Evolutionary conservation across 2,113 vertebrate genomes (phyloP).

Genomic region (Gallinago jamesoni): DNA sequence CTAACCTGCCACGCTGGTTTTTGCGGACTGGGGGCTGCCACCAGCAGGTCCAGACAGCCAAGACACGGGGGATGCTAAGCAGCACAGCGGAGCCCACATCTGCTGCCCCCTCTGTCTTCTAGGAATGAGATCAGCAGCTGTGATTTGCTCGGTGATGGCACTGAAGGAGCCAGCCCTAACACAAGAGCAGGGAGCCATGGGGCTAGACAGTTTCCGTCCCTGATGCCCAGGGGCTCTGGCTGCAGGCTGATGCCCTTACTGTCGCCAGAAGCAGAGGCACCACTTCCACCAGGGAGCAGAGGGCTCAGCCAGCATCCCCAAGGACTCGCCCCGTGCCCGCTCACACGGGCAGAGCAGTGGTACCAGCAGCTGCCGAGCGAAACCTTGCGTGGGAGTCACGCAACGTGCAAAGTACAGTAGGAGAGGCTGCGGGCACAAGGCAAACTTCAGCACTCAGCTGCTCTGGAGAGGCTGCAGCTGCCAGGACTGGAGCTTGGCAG

Average conservation of each 20-base stretch:
- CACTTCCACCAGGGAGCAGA: background rate
- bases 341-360: background rate
- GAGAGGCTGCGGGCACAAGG: background rate
- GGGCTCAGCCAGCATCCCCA: background rate
- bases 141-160: background rate
- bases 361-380: background rate
- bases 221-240: background rate
- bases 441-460: background rate
- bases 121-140: background rate
- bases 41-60: background rate
- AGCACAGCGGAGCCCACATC: background rate
- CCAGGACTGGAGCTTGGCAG: background rate
- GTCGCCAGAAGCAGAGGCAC: background rate
- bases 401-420: background rate
- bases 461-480: background rate
- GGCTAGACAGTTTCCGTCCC: background rate
- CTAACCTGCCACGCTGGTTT: background rate
- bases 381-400: background rate
- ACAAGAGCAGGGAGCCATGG: background rate
- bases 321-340: background rate
- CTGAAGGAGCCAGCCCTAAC: background rate
- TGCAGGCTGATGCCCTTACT: background rate
- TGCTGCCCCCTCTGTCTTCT: rapidly evolving
- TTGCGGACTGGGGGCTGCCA: background rate
- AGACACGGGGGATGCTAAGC: background rate